These are phyloP conservation scores for Dolichotis patagonum DNA, from an alignment of 2,113 vertebrate species.

Conservation along the genomic window DNA sequence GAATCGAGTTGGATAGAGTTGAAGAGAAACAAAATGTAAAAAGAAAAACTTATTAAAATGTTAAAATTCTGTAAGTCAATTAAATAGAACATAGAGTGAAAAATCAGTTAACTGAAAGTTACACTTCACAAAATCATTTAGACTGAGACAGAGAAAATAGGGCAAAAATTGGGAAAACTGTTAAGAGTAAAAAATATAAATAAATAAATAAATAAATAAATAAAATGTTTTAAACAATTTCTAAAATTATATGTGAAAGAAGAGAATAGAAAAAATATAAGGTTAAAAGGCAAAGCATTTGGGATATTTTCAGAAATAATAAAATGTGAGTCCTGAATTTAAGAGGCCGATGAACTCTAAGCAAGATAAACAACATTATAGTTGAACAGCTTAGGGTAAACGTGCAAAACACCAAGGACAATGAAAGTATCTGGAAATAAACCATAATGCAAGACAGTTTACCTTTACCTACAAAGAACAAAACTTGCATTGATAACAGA, in stretches of 20 bases:
- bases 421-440: not conserved
- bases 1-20: not conserved
- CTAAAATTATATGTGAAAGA: not conserved
- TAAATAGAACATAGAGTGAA: not conserved
- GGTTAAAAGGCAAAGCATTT: not conserved
- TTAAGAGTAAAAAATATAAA: not conserved
- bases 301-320: not conserved
- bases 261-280: not conserved
- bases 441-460: not conserved
- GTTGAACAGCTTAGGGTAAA: not conserved
- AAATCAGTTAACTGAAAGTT: not conserved
- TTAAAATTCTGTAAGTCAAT: not conserved
- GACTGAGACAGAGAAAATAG: not conserved
- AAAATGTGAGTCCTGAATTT: not conserved
- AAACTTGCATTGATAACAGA: not conserved
- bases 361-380: not conserved
- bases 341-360: not conserved
- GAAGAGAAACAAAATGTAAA: not conserved
- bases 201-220: not conserved
- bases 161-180: not conserved
- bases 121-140: not conserved
- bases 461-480: not conserved
- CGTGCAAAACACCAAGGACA: not conserved
- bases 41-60: not conserved
- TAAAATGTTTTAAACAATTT: not conserved